These are phyloP conservation scores for Enteromius afrohamiltoni DNA, from an alignment of 2,797 vertebrate genomes.

Conservation along the genomic window DNA sequence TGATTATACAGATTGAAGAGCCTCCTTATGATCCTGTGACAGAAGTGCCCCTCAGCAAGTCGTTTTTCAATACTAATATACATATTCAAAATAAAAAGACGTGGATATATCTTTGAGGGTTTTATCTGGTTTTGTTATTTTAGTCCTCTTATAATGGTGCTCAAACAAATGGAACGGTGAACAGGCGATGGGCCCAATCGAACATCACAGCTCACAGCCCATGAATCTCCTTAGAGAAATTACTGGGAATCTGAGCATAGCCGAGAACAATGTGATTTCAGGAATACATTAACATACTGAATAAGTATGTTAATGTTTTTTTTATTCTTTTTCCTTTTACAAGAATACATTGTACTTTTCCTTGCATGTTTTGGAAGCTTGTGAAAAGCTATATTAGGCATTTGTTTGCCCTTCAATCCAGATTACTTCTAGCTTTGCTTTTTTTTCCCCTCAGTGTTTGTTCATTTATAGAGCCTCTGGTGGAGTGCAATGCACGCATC, in stretches of 20 bases:
- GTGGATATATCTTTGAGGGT: constrained; percentile 11
- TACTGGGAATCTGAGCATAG: constrained; percentile 40
- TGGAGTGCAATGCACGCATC: constrained; percentile 17
- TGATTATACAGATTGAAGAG: constrained; percentile 2
- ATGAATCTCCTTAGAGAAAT: constrained; percentile 49
- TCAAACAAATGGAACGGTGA: constrained; percentile 29
- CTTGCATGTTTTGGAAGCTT: neutral
- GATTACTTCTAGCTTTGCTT: constrained; percentile 25
- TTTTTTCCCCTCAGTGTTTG: neutral
- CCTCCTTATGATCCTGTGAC: neutral
- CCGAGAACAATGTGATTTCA: constrained; percentile 43
- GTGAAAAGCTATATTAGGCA: constrained; percentile 22
- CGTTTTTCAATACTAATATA: constrained; percentile 14
- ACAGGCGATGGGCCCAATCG: constrained; percentile 32
- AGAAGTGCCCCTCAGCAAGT: neutral
- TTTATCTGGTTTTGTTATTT: constrained; percentile 35
- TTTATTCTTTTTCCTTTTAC: neutral
- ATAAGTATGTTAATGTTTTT: constrained; percentile 27
- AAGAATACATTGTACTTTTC: constrained; percentile 9
- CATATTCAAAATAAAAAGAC: constrained; percentile 22
- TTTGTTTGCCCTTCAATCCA: constrained; percentile 35
- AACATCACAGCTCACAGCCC: constrained; percentile 40
- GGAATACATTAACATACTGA: constrained; percentile 47
- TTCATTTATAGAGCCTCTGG: constrained; percentile 34
- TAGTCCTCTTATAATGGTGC: constrained; percentile 1